Evolutionary conservation across 2,888 invertebrate genomes (phyloP), one percentile per base, ranked within the genome.

Genomic region (Mantis religiosa): DNA sequence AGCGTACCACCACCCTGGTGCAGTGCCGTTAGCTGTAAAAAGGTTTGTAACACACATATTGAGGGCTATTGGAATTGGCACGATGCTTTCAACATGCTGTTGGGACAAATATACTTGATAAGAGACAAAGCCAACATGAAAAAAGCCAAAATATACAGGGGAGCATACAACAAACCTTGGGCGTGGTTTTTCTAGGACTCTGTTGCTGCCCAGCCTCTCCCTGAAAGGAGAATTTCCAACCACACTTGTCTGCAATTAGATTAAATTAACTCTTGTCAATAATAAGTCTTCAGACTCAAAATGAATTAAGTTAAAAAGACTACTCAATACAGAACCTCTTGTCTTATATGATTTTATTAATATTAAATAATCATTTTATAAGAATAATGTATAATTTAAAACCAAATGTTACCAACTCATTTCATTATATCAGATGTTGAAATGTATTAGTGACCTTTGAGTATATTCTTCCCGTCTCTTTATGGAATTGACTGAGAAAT

Each of bases 131-230:
- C 28, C 12, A 30, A 71, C 41, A n/a, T 82, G 87, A 87, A 87
- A 82, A 82, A 87, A 87, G 71, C 87, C 34, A 82, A n/a, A 87
- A 87, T n/a, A 87, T 71, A 25, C 54, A 71, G 54, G 54, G 54
- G 54, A 25, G 54, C 54, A 20, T 25, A 71, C 93, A 93, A 95
- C 95, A 93, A 95, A 97, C 97, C 97, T 97, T 93, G 98, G 97
- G 93, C 97, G 95, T 90, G 95, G 95, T 92, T 96, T 95, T 93
- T 98, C 98, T 91, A 97, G 96, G 92, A 97, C 94, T 90, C 98
- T 96, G 93, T 97, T 98, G 94, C 97, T 98, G 93, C 98, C 98
- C 91, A 98, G 95, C 91, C 98, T 96, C 94, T 98, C 98, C 92
- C 98, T 95, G 95, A 97, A 98, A 92, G 97, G 97, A 91, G 97